Evolutionary conservation across 2,797 vertebrate genomes (phyloP), one percentile per base, ranked within the genome.

Genomic region (Geotrypetes seraphini): DNA sequence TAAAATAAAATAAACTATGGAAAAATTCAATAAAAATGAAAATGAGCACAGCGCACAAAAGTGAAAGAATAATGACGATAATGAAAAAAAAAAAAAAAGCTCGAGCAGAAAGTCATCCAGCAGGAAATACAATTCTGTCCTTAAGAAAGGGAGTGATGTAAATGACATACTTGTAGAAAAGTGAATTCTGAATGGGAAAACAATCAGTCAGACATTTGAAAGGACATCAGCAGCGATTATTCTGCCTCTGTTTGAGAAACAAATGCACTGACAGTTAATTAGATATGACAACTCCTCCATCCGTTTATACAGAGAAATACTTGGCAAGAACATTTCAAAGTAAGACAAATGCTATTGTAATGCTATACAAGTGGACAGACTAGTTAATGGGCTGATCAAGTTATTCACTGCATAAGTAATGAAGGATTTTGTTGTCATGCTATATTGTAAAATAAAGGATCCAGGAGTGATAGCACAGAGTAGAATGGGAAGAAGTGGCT

Each of bases 1-100:
- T n/a, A n/a, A n/a, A n/a, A n/a, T n/a, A n/a, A n/a, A n/a, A n/a
- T n/a, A 70, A 47, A 52, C 21, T 43, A 56, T 53, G 29, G 16
- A 10, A 36, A n/a, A 38, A 72, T 75, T 64, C 57, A 69, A 68
- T 71, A 67, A 69, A 76, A 78, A 72, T 72, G 39, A 57, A 63
- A 65, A 73, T 54, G 32, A 48, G 25, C 3, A 27, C 29, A 1
- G 5, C 37, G 61, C 48, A 47, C 39, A 49, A 18, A 43, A 33
- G 35, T 16, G 42, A 42, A 51, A 26, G 16, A 56, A 57, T 59
- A 68, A 63, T 57, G 69, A 73, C n/a, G n/a, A n/a, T n/a, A n/a
- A n/a, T n/a, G n/a, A n/a, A n/a, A n/a, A n/a, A n/a, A 52, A 57
- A 66, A n/a, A n/a, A n/a, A n/a, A n/a, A n/a, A n/a, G n/a, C n/a